Percentiles rank a stretch among this genome's conserved stretches.
These are phyloP conservation scores for Poeciliopsis turrubarensis DNA, from an alignment of 2,113 vertebrate species.

Conservation along the genomic window DNA sequence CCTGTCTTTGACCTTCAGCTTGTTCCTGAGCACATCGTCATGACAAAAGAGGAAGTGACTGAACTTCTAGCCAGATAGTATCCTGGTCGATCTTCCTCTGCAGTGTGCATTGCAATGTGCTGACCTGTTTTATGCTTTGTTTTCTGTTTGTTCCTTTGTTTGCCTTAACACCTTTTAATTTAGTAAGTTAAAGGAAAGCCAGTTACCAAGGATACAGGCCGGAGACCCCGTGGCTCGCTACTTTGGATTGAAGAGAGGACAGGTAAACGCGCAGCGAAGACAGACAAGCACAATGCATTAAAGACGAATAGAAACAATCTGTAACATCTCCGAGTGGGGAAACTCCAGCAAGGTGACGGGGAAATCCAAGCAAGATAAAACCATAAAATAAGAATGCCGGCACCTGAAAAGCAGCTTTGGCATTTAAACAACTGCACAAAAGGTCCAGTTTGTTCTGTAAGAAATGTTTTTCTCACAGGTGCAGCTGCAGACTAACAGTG, in stretches of 20 bases:
- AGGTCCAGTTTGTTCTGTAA: background rate
- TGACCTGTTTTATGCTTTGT: too few species aligned
- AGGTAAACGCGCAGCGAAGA: conserved; percentile 76
- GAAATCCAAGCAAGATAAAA: too few species aligned
- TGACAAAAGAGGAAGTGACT: conserved; percentile 96
- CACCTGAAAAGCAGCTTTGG: too few species aligned
- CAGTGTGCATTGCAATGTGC: too few species aligned
- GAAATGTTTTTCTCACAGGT: background rate
- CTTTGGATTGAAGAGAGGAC: conserved; percentile 96
- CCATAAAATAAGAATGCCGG: too few species aligned
- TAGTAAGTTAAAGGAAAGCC: conserved; percentile 96
- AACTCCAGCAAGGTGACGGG: too few species aligned
- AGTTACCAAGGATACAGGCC: conserved; percentile 94
- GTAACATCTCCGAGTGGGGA: too few species aligned
- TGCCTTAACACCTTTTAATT: conserved; percentile 41
- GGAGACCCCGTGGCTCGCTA: conserved; percentile 97
- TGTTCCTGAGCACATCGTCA: conserved; percentile 97
- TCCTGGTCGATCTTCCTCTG: conserved; percentile 76
- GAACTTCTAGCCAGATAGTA: conserved; percentile 96
- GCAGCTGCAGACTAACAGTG: background rate
- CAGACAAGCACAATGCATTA: background rate
- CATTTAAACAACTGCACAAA: too few species aligned
- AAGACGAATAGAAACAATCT: background rate
- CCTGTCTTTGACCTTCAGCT: conserved; percentile 76
- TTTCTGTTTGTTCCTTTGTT: rapidly evolving